Percentiles rank a stretch among this genome's conserved stretches.
These are phyloP conservation scores for Lepidonotus clava DNA, from an alignment of 2,888 invertebrate genomes.

Conservation along the genomic window DNA sequence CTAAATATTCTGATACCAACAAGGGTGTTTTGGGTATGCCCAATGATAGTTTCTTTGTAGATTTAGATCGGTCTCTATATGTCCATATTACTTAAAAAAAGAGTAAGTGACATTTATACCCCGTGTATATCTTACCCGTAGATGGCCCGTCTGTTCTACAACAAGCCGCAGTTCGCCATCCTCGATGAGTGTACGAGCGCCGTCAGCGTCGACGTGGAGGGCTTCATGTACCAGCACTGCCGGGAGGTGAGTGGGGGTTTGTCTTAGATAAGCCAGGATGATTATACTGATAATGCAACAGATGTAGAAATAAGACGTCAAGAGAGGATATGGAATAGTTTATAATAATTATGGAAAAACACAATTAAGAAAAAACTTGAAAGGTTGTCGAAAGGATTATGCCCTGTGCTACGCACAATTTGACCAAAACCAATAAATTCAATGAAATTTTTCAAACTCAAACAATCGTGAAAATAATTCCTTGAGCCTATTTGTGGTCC, in stretches of 20 bases:
- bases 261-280: background rate
- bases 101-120: background rate
- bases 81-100: no score
- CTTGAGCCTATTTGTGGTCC: no score
- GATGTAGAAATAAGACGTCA: background rate
- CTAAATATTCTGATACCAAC: background rate
- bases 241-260: conserved; percentile 84
- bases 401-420: no score
- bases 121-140: conserved; percentile 74
- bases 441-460: no score
- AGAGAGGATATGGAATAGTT: background rate
- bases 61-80: no score
- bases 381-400: no score
- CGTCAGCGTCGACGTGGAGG: conserved; percentile 98
- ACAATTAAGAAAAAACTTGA: background rate
- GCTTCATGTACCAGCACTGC: conserved; percentile 97
- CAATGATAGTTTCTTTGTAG: background rate
- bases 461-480: no score
- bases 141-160: conserved; percentile 98
- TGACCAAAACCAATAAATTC: no score
- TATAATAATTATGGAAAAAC: background rate
- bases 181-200: conserved; percentile 99
- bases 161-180: conserved; percentile 98
- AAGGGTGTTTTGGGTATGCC: background rate
- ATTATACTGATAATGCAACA: background rate